These are phyloP conservation scores for Zapornia atra DNA, from an alignment of 2,113 vertebrate genomes.

Conservation along the genomic window DNA sequence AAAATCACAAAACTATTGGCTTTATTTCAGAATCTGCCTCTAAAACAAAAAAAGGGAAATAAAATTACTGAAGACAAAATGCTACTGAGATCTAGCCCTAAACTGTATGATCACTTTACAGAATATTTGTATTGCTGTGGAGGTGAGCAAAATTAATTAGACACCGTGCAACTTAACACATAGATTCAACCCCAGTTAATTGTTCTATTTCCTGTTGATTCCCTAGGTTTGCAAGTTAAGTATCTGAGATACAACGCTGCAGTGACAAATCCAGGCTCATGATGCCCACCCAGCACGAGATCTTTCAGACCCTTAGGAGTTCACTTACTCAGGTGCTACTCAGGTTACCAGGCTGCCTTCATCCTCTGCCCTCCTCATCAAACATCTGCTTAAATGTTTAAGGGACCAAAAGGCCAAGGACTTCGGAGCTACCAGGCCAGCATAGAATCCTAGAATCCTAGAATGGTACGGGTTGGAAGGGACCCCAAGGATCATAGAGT, in stretches of 20 bases:
- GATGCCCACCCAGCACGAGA: neutral
- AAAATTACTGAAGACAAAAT: neutral
- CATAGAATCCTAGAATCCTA: no score
- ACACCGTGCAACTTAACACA: neutral
- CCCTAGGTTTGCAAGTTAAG: rapidly evolving
- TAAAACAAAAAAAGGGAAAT: neutral
- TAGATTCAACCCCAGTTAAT: neutral
- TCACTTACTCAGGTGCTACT: rapidly evolving
- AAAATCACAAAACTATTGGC: neutral
- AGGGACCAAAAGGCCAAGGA: neutral
- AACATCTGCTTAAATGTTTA: neutral
- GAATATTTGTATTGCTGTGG: neutral
- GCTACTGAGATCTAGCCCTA: neutral
- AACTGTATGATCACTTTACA: neutral
- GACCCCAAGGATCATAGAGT: no score
- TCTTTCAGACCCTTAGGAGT: no score
- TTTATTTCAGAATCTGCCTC: neutral
- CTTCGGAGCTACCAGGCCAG: no score
- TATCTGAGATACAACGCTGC: neutral
- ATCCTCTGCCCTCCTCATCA: no score
- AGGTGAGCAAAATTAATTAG: neutral
- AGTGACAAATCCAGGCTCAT: neutral
- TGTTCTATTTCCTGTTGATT: neutral
- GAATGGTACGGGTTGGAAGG: no score
- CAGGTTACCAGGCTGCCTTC: no score